These are phyloP conservation scores for Mystacornis crossleyi DNA, from an alignment of 2,113 vertebrate species.

Conservation along the genomic window DNA sequence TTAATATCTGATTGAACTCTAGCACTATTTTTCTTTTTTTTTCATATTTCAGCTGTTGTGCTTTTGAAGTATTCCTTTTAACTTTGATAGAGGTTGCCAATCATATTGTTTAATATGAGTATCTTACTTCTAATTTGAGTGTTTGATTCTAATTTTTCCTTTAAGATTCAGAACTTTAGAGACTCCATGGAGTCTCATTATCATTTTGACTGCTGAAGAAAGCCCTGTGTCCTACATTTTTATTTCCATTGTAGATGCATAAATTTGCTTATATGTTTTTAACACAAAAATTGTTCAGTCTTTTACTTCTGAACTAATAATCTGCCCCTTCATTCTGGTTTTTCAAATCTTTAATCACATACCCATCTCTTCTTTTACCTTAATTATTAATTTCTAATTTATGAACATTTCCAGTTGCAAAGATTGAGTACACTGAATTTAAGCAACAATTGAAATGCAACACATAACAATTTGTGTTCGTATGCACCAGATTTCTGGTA, in stretches of 20 bases:
- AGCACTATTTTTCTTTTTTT: background rate
- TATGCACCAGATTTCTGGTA: background rate
- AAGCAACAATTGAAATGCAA: accelerated
- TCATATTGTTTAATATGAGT: background rate
- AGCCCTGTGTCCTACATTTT: background rate
- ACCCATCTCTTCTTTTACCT: background rate
- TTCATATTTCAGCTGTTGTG: background rate
- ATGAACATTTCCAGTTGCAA: background rate
- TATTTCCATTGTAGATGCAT: background rate
- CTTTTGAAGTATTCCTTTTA: background rate
- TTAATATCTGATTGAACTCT: background rate
- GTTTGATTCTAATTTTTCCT: background rate
- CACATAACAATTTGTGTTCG: background rate
- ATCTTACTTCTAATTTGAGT: background rate
- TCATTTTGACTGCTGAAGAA: background rate
- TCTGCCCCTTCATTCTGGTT: background rate
- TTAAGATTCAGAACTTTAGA: background rate
- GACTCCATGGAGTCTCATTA: background rate
- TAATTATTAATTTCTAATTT: background rate
- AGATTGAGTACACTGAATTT: background rate
- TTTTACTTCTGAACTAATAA: background rate
- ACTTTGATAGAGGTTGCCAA: background rate
- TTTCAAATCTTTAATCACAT: background rate
- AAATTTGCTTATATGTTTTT: no score
- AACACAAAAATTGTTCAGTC: background rate